Evolutionary conservation across 2,113 vertebrate species (phyloP).

Genomic region (Abramis brama): DNA sequence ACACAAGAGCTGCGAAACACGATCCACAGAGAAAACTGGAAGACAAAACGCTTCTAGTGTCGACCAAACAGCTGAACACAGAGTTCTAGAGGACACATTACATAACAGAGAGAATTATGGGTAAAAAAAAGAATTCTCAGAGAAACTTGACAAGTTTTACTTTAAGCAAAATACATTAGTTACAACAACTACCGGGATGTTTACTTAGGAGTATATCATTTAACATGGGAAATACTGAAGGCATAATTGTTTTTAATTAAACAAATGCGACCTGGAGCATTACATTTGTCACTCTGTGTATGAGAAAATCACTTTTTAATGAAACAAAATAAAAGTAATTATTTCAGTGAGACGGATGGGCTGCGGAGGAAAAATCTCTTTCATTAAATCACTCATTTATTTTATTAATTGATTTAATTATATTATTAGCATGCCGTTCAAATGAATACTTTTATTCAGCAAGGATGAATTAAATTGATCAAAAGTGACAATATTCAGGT

Average conservation of each 20-base stretch:
- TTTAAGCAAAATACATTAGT: neutral
- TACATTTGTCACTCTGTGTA: neutral
- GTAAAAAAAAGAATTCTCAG: neutral
- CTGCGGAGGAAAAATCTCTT: neutral
- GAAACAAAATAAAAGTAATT: neutral
- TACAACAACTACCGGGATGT: too few species aligned
- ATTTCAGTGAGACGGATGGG: neutral
- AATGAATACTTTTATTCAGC: neutral
- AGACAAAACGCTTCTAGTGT: neutral
- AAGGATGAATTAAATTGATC: neutral
- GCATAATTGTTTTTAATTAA: neutral
- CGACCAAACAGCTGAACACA: slow-evolving; percentile 1
- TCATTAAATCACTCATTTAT: neutral
- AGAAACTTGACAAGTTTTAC: neutral
- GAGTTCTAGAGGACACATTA: neutral
- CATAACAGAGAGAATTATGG: slow-evolving; percentile 16
- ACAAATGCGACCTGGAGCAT: neutral
- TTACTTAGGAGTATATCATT: too few species aligned
- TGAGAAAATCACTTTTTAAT: neutral
- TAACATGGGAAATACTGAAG: neutral
- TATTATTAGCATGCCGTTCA: neutral
- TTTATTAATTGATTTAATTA: neutral
- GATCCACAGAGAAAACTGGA: slow-evolving; percentile 1
- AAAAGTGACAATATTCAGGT: neutral
- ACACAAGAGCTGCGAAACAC: neutral